These are phyloP conservation scores for Abrostola tripartita DNA, from an alignment of 2,888 invertebrate genomes.

Conservation along the genomic window DNA sequence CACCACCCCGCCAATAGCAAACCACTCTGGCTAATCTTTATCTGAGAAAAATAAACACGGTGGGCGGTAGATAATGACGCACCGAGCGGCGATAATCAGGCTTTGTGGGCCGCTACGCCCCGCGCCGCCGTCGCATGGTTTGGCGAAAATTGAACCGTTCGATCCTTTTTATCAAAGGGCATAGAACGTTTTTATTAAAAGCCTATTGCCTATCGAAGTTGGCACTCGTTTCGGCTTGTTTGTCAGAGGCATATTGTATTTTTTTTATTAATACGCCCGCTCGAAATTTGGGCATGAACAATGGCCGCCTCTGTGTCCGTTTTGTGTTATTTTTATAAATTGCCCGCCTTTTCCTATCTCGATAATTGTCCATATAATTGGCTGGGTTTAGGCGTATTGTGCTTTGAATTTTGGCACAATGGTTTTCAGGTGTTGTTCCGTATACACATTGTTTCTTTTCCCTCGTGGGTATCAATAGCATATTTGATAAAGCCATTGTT, in stretches of 20 bases:
- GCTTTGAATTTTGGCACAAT: conserved; percentile 59
- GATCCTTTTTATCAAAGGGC: conserved; percentile 63
- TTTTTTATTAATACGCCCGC: conserved; percentile 65
- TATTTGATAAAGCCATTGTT: not conserved
- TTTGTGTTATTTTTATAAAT: conserved; percentile 76
- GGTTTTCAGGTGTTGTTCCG: conserved; percentile 51
- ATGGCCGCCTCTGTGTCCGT: conserved; percentile 64
- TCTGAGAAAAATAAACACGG: conserved; percentile 88
- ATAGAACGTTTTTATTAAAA: conserved; percentile 67
- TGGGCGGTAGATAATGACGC: conserved; percentile 86
- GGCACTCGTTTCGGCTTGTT: conserved; percentile 68
- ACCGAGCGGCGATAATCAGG: conserved; percentile 83
- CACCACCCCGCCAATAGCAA: conserved; percentile 81
- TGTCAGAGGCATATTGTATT: conserved; percentile 75
- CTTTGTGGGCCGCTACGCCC: conserved; percentile 84
- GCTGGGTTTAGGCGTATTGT: conserved; percentile 80
- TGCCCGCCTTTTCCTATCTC: conserved; percentile 74
- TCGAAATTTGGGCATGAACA: conserved; percentile 55
- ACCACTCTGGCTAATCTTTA: conserved; percentile 86
- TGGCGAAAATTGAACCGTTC: conserved; percentile 79
- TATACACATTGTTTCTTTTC: conserved; percentile 23
- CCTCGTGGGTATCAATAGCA: conserved; percentile 13
- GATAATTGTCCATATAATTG: conserved; percentile 86
- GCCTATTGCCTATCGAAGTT: conserved; percentile 67
- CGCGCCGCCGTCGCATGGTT: conserved; percentile 76